Evolutionary conservation across 2,888 invertebrate species (phyloP).

Genomic region (Rhopalosiphum nymphaeae): DNA sequence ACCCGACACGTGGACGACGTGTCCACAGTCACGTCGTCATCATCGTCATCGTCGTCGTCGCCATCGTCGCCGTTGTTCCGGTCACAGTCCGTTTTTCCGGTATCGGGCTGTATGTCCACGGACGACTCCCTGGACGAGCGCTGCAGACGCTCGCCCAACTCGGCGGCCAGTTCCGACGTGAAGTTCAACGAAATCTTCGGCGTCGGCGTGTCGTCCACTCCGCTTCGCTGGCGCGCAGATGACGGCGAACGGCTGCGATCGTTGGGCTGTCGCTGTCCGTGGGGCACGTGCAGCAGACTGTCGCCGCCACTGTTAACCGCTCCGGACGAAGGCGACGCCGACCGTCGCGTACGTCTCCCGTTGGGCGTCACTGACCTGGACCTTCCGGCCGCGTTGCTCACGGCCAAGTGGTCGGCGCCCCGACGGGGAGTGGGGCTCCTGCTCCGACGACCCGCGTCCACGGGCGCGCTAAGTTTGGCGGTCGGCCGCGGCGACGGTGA

Average conservation of each 20-base stretch:
- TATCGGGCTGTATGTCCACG: constrained; percentile 10
- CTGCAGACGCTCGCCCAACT: constrained; percentile 12
- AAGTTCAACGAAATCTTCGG: constrained; percentile 68
- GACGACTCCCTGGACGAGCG: constrained; percentile 38
- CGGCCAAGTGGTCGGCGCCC: constrained; percentile 56
- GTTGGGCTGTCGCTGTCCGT: not conserved
- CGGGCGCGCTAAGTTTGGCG: constrained; percentile 68
- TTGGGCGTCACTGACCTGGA: constrained; percentile 65
- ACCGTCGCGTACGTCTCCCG: constrained; percentile 43
- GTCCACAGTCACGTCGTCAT: constrained; percentile 69
- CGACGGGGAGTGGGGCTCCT: constrained; percentile 69
- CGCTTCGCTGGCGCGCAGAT: constrained; percentile 52
- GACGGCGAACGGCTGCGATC: constrained; percentile 65
- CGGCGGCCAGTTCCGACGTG: constrained; percentile 51
- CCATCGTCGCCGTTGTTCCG: not conserved
- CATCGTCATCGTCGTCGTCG: not conserved
- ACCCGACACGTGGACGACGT: constrained; percentile 70
- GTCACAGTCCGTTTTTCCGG: not conserved
- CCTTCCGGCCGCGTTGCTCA: constrained; percentile 21
- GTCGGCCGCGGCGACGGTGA: constrained; percentile 69
- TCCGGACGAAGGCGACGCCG: constrained; percentile 48
- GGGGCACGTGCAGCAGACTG: not conserved
- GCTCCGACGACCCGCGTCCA: constrained; percentile 67
- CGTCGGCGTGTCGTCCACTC: constrained; percentile 68
- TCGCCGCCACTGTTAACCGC: not conserved